These are phyloP conservation scores for Barbus barbus DNA, from an alignment of 2,113 vertebrate genomes.

Conservation along the genomic window DNA sequence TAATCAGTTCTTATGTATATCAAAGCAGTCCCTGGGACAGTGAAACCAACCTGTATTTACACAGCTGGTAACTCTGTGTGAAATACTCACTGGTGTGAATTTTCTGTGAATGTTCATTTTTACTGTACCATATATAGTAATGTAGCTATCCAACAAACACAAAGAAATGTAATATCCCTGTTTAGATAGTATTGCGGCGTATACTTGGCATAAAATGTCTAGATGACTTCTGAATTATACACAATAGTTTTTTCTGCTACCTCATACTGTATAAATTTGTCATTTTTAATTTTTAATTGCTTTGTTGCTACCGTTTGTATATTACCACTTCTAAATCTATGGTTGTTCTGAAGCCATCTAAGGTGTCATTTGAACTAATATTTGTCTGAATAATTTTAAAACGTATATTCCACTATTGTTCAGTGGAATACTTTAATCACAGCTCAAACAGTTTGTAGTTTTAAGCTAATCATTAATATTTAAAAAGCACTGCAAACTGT, in stretches of 20 bases:
- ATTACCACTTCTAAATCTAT: not conserved
- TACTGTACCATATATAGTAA: not conserved
- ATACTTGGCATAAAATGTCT: not conserved
- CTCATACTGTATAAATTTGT: too few species aligned
- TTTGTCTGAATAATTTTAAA: not conserved
- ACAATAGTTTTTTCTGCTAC: not conserved
- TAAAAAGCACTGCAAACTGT: too few species aligned
- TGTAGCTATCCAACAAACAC: not conserved
- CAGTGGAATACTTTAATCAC: not conserved
- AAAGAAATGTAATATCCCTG: not conserved
- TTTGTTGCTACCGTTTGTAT: not conserved
- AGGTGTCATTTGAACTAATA: not conserved
- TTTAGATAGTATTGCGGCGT: not conserved
- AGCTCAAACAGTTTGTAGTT: not conserved
- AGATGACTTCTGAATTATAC: not conserved
- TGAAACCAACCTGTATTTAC: constrained; percentile 42
- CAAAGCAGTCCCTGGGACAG: constrained; percentile 42
- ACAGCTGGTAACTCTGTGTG: constrained; percentile 40
- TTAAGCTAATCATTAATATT: not conserved
- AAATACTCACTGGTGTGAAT: not conserved
- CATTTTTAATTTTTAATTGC: not conserved
- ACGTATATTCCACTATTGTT: not conserved
- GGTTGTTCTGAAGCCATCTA: not conserved
- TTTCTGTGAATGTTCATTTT: not conserved
- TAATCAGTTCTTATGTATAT: constrained; percentile 57